phyloP scores from a whole-genome alignment of 2,797 vertebrate genomes.

The Salmo trutta region DNA sequence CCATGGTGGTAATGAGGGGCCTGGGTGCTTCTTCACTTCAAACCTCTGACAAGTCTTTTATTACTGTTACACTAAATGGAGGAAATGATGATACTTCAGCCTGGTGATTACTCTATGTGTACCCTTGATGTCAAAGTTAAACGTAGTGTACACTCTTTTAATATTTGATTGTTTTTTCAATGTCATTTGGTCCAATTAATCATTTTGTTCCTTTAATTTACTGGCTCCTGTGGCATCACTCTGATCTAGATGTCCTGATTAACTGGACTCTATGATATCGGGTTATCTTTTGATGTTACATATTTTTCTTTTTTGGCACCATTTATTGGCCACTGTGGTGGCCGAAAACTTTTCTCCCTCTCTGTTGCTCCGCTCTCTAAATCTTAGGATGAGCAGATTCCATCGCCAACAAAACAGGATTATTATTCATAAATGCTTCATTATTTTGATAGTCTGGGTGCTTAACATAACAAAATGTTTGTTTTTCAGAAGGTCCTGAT shows the following conservation, averaged over 20 bases:
- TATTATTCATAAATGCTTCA: conserved; percentile 56
- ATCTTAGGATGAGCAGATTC: conserved; percentile 43
- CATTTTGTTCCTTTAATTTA: conserved; percentile 75
- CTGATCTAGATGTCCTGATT: conserved; percentile 71
- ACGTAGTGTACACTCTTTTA: conserved; percentile 78
- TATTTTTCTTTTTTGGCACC: conserved; percentile 60
- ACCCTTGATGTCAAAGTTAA: conserved; percentile 77
- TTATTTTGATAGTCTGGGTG: conserved; percentile 52
- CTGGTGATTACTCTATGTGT: conserved; percentile 68
- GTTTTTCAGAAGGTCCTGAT: conserved; percentile 53
- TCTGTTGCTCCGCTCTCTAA: conserved; percentile 54
- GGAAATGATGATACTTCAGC: conserved; percentile 78
- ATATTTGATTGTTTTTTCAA: conserved; percentile 81
- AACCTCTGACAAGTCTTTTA: conserved; percentile 78
- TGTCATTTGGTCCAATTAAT: conserved; percentile 84
- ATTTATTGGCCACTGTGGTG: conserved; percentile 58
- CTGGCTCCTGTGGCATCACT: conserved; percentile 71
- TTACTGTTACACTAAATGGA: conserved; percentile 82
- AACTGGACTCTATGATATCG: conserved; percentile 65
- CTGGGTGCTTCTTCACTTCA: conserved; percentile 56
- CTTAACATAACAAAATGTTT: conserved; percentile 54
- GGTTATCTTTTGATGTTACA: conserved; percentile 73
- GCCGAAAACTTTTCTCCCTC: conserved; percentile 58
- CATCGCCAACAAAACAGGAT: conserved; percentile 48
- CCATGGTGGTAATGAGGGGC: conserved; percentile 71